Evolutionary conservation across 2,113 vertebrate species (phyloP), one percentile per base, ranked within the genome.

Genomic region (Silurus glanis): DNA sequence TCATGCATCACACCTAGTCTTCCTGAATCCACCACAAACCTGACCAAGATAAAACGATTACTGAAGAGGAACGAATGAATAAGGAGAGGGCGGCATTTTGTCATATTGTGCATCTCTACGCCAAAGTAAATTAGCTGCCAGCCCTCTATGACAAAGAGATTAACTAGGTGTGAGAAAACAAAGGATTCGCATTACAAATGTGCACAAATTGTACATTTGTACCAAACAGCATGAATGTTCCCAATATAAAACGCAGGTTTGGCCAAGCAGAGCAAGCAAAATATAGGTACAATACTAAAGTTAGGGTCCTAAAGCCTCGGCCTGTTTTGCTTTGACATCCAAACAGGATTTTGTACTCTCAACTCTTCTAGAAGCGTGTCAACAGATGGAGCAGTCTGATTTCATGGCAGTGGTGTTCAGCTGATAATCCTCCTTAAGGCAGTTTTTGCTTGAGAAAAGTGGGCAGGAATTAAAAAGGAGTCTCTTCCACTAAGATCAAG

Each of bases 371-470:
- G 79, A 85, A 56, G 51, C 71, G 66, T 79, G 72, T 83, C 84
- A 88, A 88, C 87, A 88, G 87, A 88, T 88, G 87, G 87, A 76
- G 37, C 47, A 66, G 61, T 64, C 84, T 85, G 84, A 78, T 88
- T 88, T 85, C 72, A 83, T 82, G 87, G 87, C 84, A 85, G 61
- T 23, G n/a, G 76, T 83, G 51, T 85, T 61, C 61, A 83, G 84
- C 62, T 85, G 88, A 87, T 85, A 85, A 88, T 82, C 87, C 82
- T 84, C 86, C 86, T 86, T 80, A 74, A 84, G 89, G 84, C 86
- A 53, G 25, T 87, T 81, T 81, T 72, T 85, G 51, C 51, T 81
- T n/a, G 67, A 82, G n/a, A 79, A 56, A 83, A 83, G 58, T 79
- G 58, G 49, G 72, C 83, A 87, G 47, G 59, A 82, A 78, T 79